Base-by-base conservation (phyloP, 2,113 vertebrate species). In the Alaudala cheleensis region DNA sequence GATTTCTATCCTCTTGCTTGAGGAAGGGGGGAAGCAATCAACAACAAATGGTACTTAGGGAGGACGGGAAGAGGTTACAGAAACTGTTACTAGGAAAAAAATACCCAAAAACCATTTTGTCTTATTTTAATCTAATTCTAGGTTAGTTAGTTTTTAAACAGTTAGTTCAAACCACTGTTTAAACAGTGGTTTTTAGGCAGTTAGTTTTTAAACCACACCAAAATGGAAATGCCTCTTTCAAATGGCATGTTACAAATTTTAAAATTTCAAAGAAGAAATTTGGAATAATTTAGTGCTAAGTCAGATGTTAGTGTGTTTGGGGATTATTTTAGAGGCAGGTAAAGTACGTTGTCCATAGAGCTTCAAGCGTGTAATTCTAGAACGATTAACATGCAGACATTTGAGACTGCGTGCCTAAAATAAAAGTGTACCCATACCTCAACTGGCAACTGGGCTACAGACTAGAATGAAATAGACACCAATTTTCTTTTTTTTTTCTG, bases 381-480 rank as follows among this genome's bases (percentile, higher is more conserved):
- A 95, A 81, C 0, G 47, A 84, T 23, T 90, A 77, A 57, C 88
- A 66, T 6, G 60, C 76, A 88, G 96, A 86, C 40, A 97, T 73
- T 77, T 81, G 95, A 97, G 86, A 95, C 72, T 17, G 22, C 74
- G 73, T 0, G 76, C 95, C 76, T 81, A 96, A 97, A 97, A 97
- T 97, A 96, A 96, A 93, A 95, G 12, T n/a, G 19, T 51, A 74
- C 67, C 40, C 91, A 0, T 58, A 81, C 33, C 64, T 90, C 76
- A 44, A 11, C 67, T 86, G 79, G 76, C 88, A 91, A 94, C 60
- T 44, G 56, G 26, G 33, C 60, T 34, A 80, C 34, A 74, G 42
- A 88, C 29, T 42, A 86, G 60, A 78, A 77, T 5, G 4, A 54
- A 61, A 73, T 18, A 61, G 70, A 62, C 3, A 54, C 2, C 62